Evolutionary conservation across 2,888 invertebrate genomes (phyloP).

Genomic region (Luperina nickerlii): DNA sequence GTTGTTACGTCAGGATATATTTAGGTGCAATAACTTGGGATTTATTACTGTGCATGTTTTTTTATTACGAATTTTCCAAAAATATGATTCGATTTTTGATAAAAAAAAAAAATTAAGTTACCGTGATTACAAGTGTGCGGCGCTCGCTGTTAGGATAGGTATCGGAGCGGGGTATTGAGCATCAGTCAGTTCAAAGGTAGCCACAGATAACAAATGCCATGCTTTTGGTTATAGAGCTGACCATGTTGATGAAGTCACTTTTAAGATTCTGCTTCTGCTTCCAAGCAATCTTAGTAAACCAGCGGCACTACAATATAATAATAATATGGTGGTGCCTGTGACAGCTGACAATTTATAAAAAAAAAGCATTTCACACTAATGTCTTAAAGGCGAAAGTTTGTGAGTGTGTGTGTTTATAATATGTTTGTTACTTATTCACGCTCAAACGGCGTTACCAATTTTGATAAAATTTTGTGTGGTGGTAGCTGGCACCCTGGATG

Average conservation of each 20-base stretch:
- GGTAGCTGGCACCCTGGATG: too few species aligned
- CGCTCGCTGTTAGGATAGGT: too few species aligned
- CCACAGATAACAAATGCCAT: background rate
- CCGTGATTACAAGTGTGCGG: background rate
- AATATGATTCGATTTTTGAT: background rate
- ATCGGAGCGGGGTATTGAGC: background rate
- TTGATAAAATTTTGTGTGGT: too few species aligned
- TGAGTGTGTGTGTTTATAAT: too few species aligned
- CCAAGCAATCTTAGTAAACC: background rate
- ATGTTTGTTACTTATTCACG: too few species aligned
- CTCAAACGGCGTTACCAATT: too few species aligned
- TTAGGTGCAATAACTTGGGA: background rate
- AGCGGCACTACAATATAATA: too few species aligned
- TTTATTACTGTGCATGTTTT: background rate
- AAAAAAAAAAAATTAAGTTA: background rate
- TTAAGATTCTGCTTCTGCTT: background rate
- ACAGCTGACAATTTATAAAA: background rate
- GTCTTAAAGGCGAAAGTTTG: too few species aligned
- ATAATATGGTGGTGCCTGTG: background rate
- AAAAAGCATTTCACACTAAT: too few species aligned
- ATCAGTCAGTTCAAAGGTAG: background rate
- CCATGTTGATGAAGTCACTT: background rate
- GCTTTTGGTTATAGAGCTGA: background rate
- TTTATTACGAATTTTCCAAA: background rate
- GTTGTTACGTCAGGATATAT: background rate